Conservation (phyloP, 1,140 invertebrate species). For the Pseudomyrmex cubaensis region DNA sequence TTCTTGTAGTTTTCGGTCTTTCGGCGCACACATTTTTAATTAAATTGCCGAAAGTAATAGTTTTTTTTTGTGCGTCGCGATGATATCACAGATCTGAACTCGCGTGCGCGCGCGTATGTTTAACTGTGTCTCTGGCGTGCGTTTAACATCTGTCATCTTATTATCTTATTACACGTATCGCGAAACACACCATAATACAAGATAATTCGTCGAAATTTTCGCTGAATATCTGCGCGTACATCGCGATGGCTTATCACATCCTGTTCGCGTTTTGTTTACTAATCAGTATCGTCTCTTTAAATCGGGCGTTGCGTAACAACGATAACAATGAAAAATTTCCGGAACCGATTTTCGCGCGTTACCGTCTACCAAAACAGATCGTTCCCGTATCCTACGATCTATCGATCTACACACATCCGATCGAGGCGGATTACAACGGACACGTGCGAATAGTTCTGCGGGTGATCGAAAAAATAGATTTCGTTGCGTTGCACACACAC, state of each 20-base stretch:
- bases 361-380: constrained; percentile 70
- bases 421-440: constrained; percentile 69
- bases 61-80: too few relatives aligned
- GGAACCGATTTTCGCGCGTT: background rate
- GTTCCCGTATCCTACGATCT: constrained; percentile 71
- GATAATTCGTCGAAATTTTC: too few relatives aligned
- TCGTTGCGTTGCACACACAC: constrained; percentile 67
- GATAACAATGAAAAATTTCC: background rate
- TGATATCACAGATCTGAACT: too few relatives aligned
- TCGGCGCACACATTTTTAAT: too few relatives aligned
- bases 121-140: too few relatives aligned
- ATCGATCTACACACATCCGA: constrained; percentile 62
- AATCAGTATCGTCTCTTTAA: background rate
- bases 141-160: too few relatives aligned
- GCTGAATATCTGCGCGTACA: too few relatives aligned
- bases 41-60: too few relatives aligned
- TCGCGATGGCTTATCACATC: background rate
- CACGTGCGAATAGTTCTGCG: constrained; percentile 59
- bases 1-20: background rate
- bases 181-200: too few relatives aligned
- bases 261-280: background rate
- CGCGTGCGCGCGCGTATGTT: too few relatives aligned
- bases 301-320: background rate
- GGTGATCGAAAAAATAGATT: constrained; percentile 51
- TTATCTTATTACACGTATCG: too few relatives aligned